These are phyloP conservation scores for Cottus gobio DNA, from an alignment of 2,113 vertebrate genomes.

Conservation along the genomic window DNA sequence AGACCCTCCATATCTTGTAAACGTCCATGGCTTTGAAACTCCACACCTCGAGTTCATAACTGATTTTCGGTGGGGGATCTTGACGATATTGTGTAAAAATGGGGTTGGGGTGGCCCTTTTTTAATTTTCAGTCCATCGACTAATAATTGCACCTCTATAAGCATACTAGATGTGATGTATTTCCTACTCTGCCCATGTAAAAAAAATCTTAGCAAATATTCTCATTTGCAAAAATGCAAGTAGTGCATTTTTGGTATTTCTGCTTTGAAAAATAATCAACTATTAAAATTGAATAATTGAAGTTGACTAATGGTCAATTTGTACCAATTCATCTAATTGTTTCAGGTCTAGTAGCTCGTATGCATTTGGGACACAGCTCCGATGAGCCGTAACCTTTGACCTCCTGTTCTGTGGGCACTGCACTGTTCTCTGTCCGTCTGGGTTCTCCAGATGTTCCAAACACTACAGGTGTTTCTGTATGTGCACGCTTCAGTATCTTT, in stretches of 20 bases:
- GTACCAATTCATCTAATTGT: background rate
- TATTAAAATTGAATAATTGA: background rate
- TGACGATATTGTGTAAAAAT: too few species aligned
- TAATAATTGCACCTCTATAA: background rate
- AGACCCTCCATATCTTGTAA: background rate
- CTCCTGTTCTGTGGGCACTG: constrained; percentile 38
- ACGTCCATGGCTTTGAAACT: too few species aligned
- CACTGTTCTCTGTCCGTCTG: constrained; percentile 55
- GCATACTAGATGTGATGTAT: background rate
- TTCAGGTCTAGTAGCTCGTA: background rate
- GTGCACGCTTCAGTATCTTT: constrained; percentile 51
- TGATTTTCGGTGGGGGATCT: too few species aligned
- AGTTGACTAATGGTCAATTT: background rate
- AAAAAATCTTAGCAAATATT: background rate
- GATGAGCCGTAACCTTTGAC: constrained; percentile 7
- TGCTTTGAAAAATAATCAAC: background rate
- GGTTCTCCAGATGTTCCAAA: constrained; percentile 36
- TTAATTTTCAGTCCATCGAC: background rate
- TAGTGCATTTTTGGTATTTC: background rate
- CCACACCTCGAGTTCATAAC: too few species aligned
- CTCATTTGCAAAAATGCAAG: background rate
- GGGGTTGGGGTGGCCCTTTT: background rate
- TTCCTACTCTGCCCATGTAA: background rate
- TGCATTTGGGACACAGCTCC: constrained; percentile 54
- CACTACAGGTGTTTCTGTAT: constrained; percentile 20